Evolutionary conservation across 2,113 vertebrate species (phyloP), one percentile per base, ranked within the genome.

Genomic region (Tragelaphus imberbis): DNA sequence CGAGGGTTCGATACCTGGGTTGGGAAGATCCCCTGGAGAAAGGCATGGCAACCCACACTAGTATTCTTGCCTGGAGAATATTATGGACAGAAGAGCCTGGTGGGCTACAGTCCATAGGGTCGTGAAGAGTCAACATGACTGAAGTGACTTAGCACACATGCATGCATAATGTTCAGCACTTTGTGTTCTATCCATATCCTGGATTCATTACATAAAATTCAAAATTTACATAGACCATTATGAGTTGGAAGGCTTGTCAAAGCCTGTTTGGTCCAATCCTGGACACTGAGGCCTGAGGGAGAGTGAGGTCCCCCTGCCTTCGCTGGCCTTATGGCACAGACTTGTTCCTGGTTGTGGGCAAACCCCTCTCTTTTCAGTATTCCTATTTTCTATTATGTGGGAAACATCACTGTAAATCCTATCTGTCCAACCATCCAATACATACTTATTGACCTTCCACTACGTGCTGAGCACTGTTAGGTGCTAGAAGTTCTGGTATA

Each of bases 121-220:
- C 0, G 0, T 12, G 0, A 71, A 71, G 68, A 71, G n/a, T 77
- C 21, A 0, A 27, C 6, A 1, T 27, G 23, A 77, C 40, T 40
- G 71, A 77, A 77, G 23, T 77, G 36, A 77, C 40, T 77, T 44
- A 77, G 23, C 71, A 44, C 6, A 3, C 71, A 44, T 25, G 36
- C 23, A 14, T 44, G 11, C 71, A 44, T 55, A 30, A 27, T 12
- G 16, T 53, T 47, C 51, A 21, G 27, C 16, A n/a, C 65, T 47
- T 95, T 63, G 58, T 81, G 7, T 11, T 92, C 28, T 75, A 21
- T 33, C 5, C 21, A 40, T 19, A 53, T 13, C 4, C 75, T 59
- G 65, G n/a, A 75, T 27, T 85, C 49, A 44, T 28, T 16, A 7
- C 59, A 36, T 17, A 65, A 56, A 65, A 51, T 15, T 58, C 7